These are phyloP conservation scores for Heliocidaris erythrogramma DNA, from an alignment of 35 echinoderm and acorn worm species.

Conservation along the genomic window DNA sequence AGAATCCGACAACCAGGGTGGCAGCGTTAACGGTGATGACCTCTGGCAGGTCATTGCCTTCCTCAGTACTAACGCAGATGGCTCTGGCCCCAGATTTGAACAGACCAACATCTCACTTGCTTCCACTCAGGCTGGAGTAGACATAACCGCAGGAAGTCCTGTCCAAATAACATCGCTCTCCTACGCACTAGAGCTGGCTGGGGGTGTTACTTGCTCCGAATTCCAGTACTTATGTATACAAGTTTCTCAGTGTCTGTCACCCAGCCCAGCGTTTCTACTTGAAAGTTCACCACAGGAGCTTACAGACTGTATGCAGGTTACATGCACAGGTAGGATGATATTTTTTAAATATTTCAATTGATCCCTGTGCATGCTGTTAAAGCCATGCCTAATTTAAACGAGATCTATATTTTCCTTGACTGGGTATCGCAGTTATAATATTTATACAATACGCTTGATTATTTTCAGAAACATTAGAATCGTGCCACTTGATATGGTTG, in stretches of 20 bases:
- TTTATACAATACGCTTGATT: too few relatives aligned
- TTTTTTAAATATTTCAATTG: too few relatives aligned
- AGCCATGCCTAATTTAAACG: too few relatives aligned
- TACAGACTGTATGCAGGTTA: conserved; percentile 51
- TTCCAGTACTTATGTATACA: conserved; percentile 59
- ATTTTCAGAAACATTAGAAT: too few relatives aligned
- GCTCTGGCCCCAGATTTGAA: not conserved
- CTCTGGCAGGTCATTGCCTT: conserved; percentile 15
- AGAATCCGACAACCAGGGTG: not conserved
- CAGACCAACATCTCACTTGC: not conserved
- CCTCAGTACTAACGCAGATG: conserved; percentile 17
- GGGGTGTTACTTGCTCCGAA: conserved; percentile 55
- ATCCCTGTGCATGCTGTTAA: too few relatives aligned
- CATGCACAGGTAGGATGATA: conserved; percentile 66
- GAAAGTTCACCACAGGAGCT: conserved; percentile 21
- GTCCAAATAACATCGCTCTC: not conserved
- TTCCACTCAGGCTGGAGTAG: conserved; percentile 7
- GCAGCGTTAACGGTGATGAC: conserved; percentile 40
- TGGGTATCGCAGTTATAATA: too few relatives aligned
- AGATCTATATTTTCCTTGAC: too few relatives aligned
- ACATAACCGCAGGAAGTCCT: not conserved
- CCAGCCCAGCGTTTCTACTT: conserved; percentile 42
- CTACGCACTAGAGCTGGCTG: not conserved
- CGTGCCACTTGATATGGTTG: too few relatives aligned
- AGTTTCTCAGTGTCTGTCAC: conserved; percentile 39